Evolutionary conservation across 2,113 vertebrate genomes (phyloP), one percentile per base, ranked within the genome.

Genomic region (Lepisosteus oculatus): DNA sequence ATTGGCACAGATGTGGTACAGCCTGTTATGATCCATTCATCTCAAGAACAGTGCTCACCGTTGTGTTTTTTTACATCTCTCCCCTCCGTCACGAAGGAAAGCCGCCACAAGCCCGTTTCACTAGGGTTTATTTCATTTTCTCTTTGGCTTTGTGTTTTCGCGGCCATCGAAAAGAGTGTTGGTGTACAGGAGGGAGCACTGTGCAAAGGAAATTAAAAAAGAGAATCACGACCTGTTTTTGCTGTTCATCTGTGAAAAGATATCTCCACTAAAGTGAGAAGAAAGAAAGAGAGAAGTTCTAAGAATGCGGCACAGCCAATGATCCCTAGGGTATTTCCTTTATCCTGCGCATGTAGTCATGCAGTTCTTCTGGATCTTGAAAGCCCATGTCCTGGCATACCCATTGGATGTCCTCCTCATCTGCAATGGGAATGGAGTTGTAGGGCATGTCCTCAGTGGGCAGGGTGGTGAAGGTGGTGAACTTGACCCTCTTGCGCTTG

Each of bases 401-500:
- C 97, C 97, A 99, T 76, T 96, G 95, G 87, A 98, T 92, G 89
- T 98, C 97, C 85, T 94, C 93, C 72, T 97, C 97, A 0, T 99
- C 96, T 0, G 96, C 94, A 0, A 97, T 92, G 61, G 97, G 97
- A 82, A 99, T 95, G 47, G 96, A 95, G 88, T 98, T 96, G 82
- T 98, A 98, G 77, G 95, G 95, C 87, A 96, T 90, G 75, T 98
- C 96, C 42, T 99, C 97, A 0, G 95, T 93, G 79, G 97, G 96
- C 74, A 96, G 90, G 0, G 96, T 97, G 87, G 94, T 94, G 1
- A 99, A 99, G 64, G 97, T 99, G 83, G 97, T 99, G 74, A 99
- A 99, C 88, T 99, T 99, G 73, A 99, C 97, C 76, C 97, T 89
- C 87, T 99, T 99, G 84, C 97, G 91, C 76, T 99, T 99, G 79